These are phyloP conservation scores for Trichopria drosophilae DNA, from an alignment of 2,888 invertebrate genomes.

Conservation along the genomic window DNA sequence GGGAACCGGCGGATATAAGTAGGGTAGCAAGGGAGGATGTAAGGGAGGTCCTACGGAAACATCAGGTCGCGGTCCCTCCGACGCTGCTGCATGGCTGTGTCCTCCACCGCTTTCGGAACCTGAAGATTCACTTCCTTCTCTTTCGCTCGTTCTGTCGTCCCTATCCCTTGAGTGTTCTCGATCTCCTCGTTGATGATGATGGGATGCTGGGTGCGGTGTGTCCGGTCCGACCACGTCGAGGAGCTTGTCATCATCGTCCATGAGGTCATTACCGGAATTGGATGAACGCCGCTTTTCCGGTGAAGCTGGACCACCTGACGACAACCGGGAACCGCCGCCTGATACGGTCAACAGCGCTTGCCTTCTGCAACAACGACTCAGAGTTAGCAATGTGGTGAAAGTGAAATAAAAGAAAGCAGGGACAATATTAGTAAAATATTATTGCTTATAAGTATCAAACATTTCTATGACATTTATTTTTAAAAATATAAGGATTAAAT, in stretches of 20 bases:
- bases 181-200: slow-evolving; percentile 38
- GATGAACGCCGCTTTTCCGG: slow-evolving; percentile 54
- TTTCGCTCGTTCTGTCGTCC: slow-evolving; percentile 54
- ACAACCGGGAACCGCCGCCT: slow-evolving; percentile 54
- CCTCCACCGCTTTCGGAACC: slow-evolving; percentile 62
- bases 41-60: slow-evolving; percentile 92
- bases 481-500: too few relatives aligned
- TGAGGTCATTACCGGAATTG: slow-evolving; percentile 53
- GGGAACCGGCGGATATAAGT: slow-evolving; percentile 80
- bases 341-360: slow-evolving; percentile 59
- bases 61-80: slow-evolving; percentile 78
- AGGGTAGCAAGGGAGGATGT: slow-evolving; percentile 88
- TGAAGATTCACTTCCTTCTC: slow-evolving; percentile 55
- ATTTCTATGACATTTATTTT: too few relatives aligned
- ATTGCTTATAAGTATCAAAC: too few relatives aligned
- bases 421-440: too few relatives aligned
- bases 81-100: slow-evolving; percentile 57
- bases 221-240: slow-evolving; percentile 88
- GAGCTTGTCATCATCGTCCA: slow-evolving; percentile 81
- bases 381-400: slow-evolving; percentile 50
- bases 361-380: slow-evolving; percentile 58
- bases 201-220: slow-evolving; percentile 70
- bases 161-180: slow-evolving; percentile 46
- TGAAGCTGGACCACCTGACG: slow-evolving; percentile 53
- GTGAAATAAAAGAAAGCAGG: background rate